Evolutionary conservation across 2,113 vertebrate species (phyloP).

Genomic region (Pterophyllum scalare): DNA sequence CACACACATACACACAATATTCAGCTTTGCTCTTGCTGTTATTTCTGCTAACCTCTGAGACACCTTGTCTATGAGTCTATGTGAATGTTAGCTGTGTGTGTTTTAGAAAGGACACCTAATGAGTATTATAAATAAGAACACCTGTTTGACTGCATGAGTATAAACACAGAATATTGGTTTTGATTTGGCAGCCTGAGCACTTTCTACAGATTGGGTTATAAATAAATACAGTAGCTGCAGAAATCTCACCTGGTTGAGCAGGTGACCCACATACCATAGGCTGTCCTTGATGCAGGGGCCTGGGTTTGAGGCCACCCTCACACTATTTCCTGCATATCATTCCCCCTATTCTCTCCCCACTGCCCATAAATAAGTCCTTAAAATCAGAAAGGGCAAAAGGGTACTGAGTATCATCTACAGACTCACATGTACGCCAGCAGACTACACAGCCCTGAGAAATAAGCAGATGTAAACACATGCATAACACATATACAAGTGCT

Average conservation of each 20-base stretch:
- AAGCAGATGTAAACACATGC: slow-evolving; percentile 19
- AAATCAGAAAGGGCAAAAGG: no score
- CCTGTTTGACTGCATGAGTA: background rate
- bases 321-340: no score
- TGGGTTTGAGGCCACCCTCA: background rate
- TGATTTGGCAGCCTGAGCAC: background rate
- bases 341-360: no score
- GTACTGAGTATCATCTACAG: background rate
- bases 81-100: slow-evolving; percentile 15
- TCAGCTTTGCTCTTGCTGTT: background rate
- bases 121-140: background rate
- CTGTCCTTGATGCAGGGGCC: background rate
- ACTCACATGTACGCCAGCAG: background rate
- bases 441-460: background rate
- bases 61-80: background rate
- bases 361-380: no score
- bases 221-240: background rate
- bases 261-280: background rate
- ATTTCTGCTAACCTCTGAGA: slow-evolving; percentile 16
- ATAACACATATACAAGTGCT: background rate
- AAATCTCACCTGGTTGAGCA: background rate
- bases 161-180: background rate
- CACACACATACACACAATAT: background rate
- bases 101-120: background rate
- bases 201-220: background rate